Percentiles rank a stretch among this genome's conserved stretches.
These are phyloP conservation scores for Aptenodytes forsteri DNA, from an alignment of 2,113 vertebrate species.

Conservation along the genomic window DNA sequence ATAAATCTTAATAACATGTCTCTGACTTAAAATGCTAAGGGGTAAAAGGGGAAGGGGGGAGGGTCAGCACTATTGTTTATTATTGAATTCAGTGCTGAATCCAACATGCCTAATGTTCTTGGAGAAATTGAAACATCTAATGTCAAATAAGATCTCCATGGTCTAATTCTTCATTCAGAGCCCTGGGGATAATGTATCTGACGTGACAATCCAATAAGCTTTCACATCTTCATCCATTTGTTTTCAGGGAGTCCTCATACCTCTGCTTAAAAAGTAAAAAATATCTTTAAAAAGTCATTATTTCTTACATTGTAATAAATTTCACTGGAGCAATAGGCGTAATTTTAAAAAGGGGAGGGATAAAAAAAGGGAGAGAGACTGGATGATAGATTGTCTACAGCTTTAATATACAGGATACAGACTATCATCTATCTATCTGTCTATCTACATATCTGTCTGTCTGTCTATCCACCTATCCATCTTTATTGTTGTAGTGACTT, in stretches of 20 bases:
- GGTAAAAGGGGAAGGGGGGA: not conserved
- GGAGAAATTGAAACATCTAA: slow-evolving; percentile 74
- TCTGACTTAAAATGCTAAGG: slow-evolving; percentile 51
- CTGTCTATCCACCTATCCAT: not conserved
- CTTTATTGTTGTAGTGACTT: not conserved
- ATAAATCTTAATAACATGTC: slow-evolving; percentile 68
- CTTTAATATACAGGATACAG: slow-evolving; percentile 1
- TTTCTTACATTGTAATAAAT: slow-evolving; percentile 37
- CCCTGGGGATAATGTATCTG: slow-evolving; percentile 59
- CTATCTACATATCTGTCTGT: slow-evolving; percentile 1
- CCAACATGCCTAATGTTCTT: slow-evolving; percentile 34
- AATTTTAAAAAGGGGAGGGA: not conserved
- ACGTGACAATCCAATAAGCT: slow-evolving; percentile 64
- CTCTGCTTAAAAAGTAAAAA: slow-evolving; percentile 63
- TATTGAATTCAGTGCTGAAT: slow-evolving; percentile 34
- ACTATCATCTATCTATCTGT: not conserved
- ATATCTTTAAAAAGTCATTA: slow-evolving; percentile 42
- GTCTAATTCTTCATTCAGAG: slow-evolving; percentile 66
- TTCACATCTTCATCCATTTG: slow-evolving; percentile 48
- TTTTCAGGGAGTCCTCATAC: slow-evolving; percentile 34
- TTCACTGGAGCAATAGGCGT: not conserved
- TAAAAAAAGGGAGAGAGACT: not conserved
- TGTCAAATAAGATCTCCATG: slow-evolving; percentile 69
- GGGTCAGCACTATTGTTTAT: not conserved
- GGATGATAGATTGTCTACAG: not conserved